Percentiles rank a stretch among this genome's conserved stretches.
phyloP scores from a whole-genome alignment of 1,140 invertebrate genomes.

The Lasioglossum baleicum region DNA sequence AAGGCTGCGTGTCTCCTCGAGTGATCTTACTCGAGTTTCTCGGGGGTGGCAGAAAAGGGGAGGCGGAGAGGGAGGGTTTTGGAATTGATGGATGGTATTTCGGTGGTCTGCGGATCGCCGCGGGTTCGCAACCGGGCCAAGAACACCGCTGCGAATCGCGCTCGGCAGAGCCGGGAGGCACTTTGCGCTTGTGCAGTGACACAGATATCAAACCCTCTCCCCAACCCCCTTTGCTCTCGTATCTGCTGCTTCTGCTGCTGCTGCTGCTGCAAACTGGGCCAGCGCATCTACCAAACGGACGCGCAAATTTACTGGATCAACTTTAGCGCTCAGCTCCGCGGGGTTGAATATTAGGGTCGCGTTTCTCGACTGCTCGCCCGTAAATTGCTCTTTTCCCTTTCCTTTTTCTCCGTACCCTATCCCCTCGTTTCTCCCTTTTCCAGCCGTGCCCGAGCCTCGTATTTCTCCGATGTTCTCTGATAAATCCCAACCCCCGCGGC shows the following conservation, averaged over 20 bases:
- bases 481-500: neutral
- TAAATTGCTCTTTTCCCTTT: neutral
- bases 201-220: constrained; percentile 33
- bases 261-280: constrained; percentile 34
- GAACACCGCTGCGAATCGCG: constrained; percentile 15
- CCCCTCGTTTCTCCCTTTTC: too few species aligned
- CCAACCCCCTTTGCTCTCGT: constrained; percentile 24
- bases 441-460: neutral
- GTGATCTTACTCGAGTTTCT: neutral
- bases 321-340: constrained; percentile 26
- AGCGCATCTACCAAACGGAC: constrained; percentile 39
- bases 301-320: constrained; percentile 44
- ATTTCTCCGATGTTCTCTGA: neutral
- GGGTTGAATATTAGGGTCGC: constrained; percentile 33
- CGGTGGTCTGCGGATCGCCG: neutral
- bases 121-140: constrained; percentile 11
- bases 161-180: neutral
- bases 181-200: constrained; percentile 43
- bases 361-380: constrained; percentile 1
- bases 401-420: neutral
- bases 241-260: neutral
- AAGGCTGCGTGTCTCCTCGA: constrained; percentile 11
- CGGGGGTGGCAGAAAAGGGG: neutral
- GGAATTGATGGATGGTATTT: neutral
- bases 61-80: neutral